Evolutionary conservation across 2,113 vertebrate species (phyloP).

Genomic region (Egretta garzetta): DNA sequence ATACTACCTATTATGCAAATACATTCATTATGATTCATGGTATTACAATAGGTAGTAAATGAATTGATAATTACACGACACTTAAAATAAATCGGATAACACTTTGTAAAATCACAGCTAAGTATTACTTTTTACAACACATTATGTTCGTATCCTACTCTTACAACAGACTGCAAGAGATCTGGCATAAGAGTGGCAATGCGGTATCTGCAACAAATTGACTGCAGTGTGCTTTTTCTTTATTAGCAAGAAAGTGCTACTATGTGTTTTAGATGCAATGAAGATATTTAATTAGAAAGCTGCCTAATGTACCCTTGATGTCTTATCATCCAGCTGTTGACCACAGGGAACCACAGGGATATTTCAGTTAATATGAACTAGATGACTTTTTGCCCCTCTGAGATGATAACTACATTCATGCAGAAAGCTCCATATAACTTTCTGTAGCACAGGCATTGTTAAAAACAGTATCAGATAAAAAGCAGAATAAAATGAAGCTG

Average conservation of each 20-base stretch:
- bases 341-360: not conserved
- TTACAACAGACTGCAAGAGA: not conserved
- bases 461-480: not conserved
- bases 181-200: not conserved
- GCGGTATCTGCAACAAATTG: not conserved
- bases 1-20: slow-evolving; percentile 77
- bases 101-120: slow-evolving; percentile 57
- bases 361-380: not conserved
- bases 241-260: not conserved
- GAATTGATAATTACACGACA: slow-evolving; percentile 78
- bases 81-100: slow-evolving; percentile 77
- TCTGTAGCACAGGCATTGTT: not conserved
- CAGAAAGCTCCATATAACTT: not conserved
- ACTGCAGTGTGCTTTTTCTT: not conserved
- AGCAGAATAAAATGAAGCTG: not conserved
- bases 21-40: slow-evolving; percentile 76
- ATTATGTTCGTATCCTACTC: not conserved
- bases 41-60: slow-evolving; percentile 75
- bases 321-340: slow-evolving; percentile 8
- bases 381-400: not conserved
- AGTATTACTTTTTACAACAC: slow-evolving; percentile 25
- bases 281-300: slow-evolving; percentile 26
- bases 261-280: not conserved
- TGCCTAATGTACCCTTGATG: not conserved
- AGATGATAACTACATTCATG: not conserved